Base-by-base conservation (phyloP, 30 jellyfish, hydroid and myxozoan species). In the Pseudorhiza aurosa region DNA sequence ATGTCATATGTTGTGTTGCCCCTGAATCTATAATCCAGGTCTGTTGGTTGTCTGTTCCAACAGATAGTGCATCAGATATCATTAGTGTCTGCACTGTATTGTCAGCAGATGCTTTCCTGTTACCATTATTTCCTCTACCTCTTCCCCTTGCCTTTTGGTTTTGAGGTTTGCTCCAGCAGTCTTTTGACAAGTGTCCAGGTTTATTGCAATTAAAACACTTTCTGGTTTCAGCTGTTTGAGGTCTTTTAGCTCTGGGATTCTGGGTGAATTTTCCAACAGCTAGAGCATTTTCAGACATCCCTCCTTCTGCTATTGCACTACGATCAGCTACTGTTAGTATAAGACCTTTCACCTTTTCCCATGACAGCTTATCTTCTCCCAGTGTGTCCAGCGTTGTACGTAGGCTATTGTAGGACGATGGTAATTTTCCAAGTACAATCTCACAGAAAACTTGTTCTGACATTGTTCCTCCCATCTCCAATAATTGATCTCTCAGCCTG, bases 261-360 rank as follows among this genome's bases (percentile, higher is more conserved):
- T n/a, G n/a, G n/a, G n/a, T n/a, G n/a, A n/a, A n/a, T n/a, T n/a
- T n/a, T n/a, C n/a, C n/a, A n/a, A n/a, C n/a, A 30, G 44, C 53
- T 36, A 12, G n/a, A n/a, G n/a, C n/a, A n/a, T n/a, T n/a, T n/a
- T n/a, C n/a, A n/a, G 75, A 30, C 51, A 28, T 62, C 75, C 60
- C 74, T 43, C 40, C 74, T 35, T 40, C 50, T 11, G 87, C 75
- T 2, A 73, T 73, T 40, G 12, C 26, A 17, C 51, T 49, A 40
- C 83, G 75, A 73, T 73, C 87, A 73, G 75, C 87, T 24, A 73
- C 87, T 21, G 87, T 73, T 17, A 73, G 32, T 28, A 73, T 33
- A 49, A 26, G 75, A 15, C 60, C 89, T 5, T 73, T 72, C 2
- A 77, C 81, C 25, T 77, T 39, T 24, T 77, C 72, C 92, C 85